These are phyloP conservation scores for Lepidocolaptes lacrymiger DNA, from an alignment of 2,797 vertebrate species.

Conservation along the genomic window DNA sequence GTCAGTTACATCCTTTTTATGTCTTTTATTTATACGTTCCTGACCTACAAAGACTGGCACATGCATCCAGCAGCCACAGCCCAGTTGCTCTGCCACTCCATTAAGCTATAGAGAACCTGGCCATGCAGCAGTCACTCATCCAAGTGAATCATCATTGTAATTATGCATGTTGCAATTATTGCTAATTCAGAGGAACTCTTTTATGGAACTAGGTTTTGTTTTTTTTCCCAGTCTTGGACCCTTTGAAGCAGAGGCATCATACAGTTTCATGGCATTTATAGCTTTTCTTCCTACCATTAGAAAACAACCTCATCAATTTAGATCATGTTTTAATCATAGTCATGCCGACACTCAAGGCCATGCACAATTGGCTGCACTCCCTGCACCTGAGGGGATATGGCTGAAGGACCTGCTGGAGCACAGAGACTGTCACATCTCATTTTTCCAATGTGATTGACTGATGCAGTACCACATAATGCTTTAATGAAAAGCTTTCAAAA, in stretches of 20 bases:
- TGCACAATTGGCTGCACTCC: neutral
- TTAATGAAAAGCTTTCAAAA: neutral
- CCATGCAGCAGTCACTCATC: neutral
- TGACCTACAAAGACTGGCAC: neutral
- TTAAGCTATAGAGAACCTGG: neutral
- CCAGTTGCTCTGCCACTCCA: neutral
- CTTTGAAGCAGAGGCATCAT: neutral
- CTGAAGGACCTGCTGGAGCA: conserved; percentile 21
- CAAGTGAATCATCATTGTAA: neutral
- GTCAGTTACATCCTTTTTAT: neutral
- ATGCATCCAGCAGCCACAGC: neutral
- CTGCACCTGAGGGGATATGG: neutral
- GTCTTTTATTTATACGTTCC: neutral
- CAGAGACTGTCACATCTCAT: neutral
- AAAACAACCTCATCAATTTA: conserved; percentile 24
- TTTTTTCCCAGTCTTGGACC: neutral
- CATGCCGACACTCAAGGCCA: neutral
- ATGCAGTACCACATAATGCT: neutral
- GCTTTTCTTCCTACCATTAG: neutral
- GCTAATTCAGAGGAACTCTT: neutral
- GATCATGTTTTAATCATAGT: conserved; percentile 22
- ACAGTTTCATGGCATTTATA: neutral
- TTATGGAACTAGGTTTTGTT: neutral
- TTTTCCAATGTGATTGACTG: neutral
- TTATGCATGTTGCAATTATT: neutral